Evolutionary conservation across 2,797 vertebrate species (phyloP), one percentile per base, ranked within the genome.

Genomic region (Percopsis omiscomaycus): DNA sequence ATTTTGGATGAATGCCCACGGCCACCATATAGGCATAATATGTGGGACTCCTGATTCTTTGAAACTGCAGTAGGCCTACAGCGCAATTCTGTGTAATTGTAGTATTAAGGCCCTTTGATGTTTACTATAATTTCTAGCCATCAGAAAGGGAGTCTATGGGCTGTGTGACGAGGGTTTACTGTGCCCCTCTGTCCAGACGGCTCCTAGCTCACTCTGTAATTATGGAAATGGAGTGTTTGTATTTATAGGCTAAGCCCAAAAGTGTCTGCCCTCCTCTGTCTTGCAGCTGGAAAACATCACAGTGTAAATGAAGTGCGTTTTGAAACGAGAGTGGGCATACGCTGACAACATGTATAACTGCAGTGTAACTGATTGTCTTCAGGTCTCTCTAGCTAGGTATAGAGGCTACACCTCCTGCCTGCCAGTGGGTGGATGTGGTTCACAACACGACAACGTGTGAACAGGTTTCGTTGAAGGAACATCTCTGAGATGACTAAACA

Each of bases 231-330:
- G 92, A 89, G 91, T 94, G 95, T 96, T 95, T 95, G 94, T 95
- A 95, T 96, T 96, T 95, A 95, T 94, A 96, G 94, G 88, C 90
- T 90, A 89, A 94, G 92, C 91, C 95, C 95, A 91, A 94, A 95
- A 90, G 84, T 81, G 92, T 86, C 93, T 93, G 94, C 92, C 93
- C 93, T 91, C 83, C 80, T 86, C 87, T 80, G 57, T 84, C 76
- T 80, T 84, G 86, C 94, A 95, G 94, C 95, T 95, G 95, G 94
- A 93, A 94, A 90, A 85, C 92, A 95, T 95, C 94, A 92, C 82
- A 83, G 85, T 90, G 85, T 90, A 85, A 91, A 91, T 91, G 88
- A 92, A 94, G 91, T 90, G 85, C 72, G 79, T 11, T 12, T 83
- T 80, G 89, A 84, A 69, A 84, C 79, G 73, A 76, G 84, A 82